Evolutionary conservation across 2,113 vertebrate genomes (phyloP).

Genomic region (Barbus barbus): DNA sequence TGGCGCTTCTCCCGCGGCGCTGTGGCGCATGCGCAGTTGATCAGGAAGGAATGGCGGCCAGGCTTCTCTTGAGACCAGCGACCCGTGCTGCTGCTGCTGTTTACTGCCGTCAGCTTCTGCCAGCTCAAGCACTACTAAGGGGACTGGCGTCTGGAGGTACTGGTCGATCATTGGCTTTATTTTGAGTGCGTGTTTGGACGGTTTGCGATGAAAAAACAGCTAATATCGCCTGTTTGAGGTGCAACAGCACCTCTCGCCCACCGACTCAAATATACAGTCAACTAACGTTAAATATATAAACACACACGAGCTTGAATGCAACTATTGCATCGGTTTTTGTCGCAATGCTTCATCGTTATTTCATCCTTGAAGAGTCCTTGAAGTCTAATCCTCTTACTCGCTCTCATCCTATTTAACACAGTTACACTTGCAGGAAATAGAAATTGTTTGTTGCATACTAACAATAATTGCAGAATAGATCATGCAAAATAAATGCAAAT

Average conservation of each 20-base stretch:
- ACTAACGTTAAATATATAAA: not conserved
- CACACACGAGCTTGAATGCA: not conserved
- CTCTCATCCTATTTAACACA: not conserved
- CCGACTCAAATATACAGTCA: not conserved
- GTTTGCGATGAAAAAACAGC: not conserved
- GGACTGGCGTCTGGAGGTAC: slow-evolving; percentile 73
- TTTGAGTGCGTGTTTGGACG: not conserved
- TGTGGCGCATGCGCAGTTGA: not conserved
- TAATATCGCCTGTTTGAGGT: not conserved
- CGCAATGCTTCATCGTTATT: not conserved
- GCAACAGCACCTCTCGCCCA: not conserved
- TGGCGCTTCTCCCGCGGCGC: not conserved
- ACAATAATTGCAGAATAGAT: not conserved
- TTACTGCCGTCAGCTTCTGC: slow-evolving; percentile 33
- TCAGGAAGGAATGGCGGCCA: slow-evolving; percentile 70
- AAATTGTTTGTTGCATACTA: not conserved
- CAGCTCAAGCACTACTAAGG: slow-evolving; percentile 46
- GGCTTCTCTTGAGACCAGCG: slow-evolving; percentile 68
- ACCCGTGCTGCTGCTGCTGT: slow-evolving; percentile 54
- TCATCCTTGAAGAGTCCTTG: not conserved
- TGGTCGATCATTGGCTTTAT: too few relatives aligned
- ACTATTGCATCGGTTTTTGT: not conserved
- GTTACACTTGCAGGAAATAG: not conserved
- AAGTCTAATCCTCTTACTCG: not conserved
- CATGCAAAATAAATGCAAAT: too few relatives aligned